A percentile compares a stretch with the other conserved stretches of the same genome.
Evolutionary conservation across 2,113 vertebrate species (phyloP).

Genomic region (Phasianus colchicus): DNA sequence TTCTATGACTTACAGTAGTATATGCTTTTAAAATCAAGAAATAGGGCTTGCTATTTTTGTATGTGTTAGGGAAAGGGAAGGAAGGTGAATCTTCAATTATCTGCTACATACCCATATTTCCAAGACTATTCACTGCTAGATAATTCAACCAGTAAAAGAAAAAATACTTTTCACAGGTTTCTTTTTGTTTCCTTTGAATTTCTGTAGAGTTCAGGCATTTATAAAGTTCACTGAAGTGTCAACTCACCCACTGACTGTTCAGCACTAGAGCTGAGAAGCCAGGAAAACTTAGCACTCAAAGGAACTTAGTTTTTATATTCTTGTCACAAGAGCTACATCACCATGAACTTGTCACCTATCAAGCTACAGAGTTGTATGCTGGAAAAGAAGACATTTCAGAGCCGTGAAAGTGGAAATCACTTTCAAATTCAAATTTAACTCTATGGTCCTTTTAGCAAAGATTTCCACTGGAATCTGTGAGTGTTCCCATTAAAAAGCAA

Average conservation of each 20-base stretch:
- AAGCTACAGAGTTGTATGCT: background rate
- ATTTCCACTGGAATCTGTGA: background rate
- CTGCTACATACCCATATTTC: background rate
- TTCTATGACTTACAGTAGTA: background rate
- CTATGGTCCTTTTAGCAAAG: background rate
- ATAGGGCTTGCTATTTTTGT: background rate
- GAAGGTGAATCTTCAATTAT: background rate
- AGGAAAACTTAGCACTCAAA: background rate
- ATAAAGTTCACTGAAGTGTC: background rate
- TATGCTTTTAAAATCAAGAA: background rate
- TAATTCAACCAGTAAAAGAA: background rate
- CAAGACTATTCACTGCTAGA: background rate
- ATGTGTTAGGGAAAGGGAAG: background rate
- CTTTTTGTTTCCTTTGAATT: background rate
- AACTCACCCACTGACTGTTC: background rate
- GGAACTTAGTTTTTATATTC: background rate
- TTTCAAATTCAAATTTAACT: background rate
- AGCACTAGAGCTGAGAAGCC: background rate
- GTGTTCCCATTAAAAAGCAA: conserved; percentile 21
- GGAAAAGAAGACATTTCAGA: background rate
- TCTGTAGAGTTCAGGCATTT: background rate
- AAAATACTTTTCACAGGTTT: background rate
- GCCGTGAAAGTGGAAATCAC: background rate
- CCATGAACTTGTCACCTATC: background rate
- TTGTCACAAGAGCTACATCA: background rate